phyloP scores from a whole-genome alignment of 2,797 vertebrate species.

The Eremophila alpestris region DNA sequence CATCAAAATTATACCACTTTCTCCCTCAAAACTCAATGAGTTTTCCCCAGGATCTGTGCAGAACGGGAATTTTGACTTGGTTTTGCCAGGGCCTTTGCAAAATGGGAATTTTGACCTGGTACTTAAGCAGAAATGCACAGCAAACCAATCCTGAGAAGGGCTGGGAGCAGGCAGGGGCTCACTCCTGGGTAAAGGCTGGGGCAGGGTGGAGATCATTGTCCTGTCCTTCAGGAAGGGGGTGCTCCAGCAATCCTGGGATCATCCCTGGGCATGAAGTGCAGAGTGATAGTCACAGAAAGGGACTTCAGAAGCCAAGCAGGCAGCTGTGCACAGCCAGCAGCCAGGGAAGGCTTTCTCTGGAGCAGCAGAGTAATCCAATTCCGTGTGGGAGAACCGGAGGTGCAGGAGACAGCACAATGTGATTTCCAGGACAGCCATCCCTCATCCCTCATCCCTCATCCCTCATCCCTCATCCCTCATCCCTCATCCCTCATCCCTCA shows the following conservation, averaged over 20 bases:
- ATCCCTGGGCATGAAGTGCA: background rate
- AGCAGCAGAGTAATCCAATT: background rate
- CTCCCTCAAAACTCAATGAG: fast-evolving
- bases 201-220: fast-evolving
- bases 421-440: background rate
- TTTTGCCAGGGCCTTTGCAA: background rate
- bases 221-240: background rate
- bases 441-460: background rate
- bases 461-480: background rate
- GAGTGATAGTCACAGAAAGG: background rate
- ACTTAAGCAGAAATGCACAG: background rate
- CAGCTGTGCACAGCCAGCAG: background rate
- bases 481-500: background rate
- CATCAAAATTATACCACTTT: background rate
- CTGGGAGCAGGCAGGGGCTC: background rate
- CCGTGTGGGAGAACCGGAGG: background rate
- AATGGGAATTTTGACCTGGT: background rate
- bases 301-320: background rate
- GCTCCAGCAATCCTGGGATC: background rate
- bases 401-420: background rate
- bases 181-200: background rate
- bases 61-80: fast-evolving
- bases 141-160: background rate
- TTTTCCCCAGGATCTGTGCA: background rate
- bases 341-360: background rate